Conservation (phyloP, 2,797 vertebrate genomes). For the Nannoperca obscura region DNA sequence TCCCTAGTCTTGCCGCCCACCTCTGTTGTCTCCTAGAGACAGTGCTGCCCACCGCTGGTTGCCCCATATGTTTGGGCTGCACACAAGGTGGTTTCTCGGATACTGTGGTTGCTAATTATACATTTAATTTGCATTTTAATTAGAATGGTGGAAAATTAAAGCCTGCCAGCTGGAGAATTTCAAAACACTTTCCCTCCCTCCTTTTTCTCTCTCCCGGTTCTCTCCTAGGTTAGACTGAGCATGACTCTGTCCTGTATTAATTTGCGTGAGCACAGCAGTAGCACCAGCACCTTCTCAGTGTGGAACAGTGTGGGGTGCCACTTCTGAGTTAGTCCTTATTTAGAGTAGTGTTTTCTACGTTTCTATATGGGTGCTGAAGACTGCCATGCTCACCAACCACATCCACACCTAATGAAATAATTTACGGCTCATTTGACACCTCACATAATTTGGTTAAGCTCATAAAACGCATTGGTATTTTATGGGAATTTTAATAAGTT, state of each 20-base stretch:
- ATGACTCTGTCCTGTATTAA: conserved; percentile 77
- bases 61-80: conserved; percentile 97
- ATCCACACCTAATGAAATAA: conserved; percentile 38
- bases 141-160: conserved; percentile 99
- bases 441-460: conserved; percentile 49
- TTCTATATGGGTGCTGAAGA: conserved; percentile 45
- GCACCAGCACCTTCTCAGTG: conserved; percentile 68
- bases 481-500: conserved; percentile 46
- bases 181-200: conserved; percentile 90
- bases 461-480: conserved; percentile 38
- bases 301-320: conserved; percentile 70
- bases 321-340: conserved; percentile 67
- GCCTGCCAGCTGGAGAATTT: conserved; percentile 99
- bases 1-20: conserved; percentile 71
- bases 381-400: conserved; percentile 7
- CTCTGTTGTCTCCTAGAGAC: conserved; percentile 83
- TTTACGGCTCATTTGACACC: conserved; percentile 39
- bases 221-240: conserved; percentile 76
- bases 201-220: conserved; percentile 71
- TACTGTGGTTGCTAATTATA: conserved; percentile 99
- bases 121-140: conserved; percentile 99
- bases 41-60: conserved; percentile 92
- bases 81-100: conserved; percentile 98
- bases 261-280: conserved; percentile 72
- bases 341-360: conserved; percentile 54